Conservation (phyloP, 2,888 invertebrate species). For the Nephrocerus scutellatus region DNA sequence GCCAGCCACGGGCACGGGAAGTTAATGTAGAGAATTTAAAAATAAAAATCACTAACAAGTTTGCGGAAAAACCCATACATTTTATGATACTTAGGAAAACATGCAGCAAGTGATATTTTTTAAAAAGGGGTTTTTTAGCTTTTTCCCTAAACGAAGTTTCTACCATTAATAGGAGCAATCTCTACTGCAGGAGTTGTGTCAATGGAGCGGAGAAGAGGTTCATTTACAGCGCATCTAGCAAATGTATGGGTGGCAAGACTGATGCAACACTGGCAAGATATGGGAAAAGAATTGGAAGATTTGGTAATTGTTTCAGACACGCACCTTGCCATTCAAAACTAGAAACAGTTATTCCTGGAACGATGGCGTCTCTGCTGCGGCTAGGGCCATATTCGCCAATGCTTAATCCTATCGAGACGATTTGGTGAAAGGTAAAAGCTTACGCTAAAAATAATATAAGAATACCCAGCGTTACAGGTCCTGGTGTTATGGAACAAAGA, state of each 20-base stretch:
- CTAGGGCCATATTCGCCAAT: constrained; percentile 6
- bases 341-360: constrained; percentile 2
- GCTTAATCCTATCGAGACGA: constrained; percentile 5
- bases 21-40: too few species aligned
- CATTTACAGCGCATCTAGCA: not conserved
- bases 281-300: constrained; percentile 1
- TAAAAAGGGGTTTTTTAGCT: too few species aligned
- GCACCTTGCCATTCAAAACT: constrained; percentile 2
- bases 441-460: constrained; percentile 5
- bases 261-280: not conserved
- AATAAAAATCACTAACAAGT: too few species aligned
- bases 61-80: too few species aligned
- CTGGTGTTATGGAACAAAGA: constrained; percentile 7
- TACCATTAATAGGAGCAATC: constrained; percentile 10
- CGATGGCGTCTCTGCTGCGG: constrained; percentile 1
- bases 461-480: constrained; percentile 1
- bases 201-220: constrained; percentile 1
- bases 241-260: constrained; percentile 1
- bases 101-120: too few species aligned
- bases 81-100: too few species aligned
- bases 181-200: constrained; percentile 1
- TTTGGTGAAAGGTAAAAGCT: constrained; percentile 8
- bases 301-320: constrained; percentile 2
- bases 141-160: too few species aligned
- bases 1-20: too few species aligned